Conservation (phyloP, 2,113 vertebrate genomes). For the Trematomus loennbergii region DNA sequence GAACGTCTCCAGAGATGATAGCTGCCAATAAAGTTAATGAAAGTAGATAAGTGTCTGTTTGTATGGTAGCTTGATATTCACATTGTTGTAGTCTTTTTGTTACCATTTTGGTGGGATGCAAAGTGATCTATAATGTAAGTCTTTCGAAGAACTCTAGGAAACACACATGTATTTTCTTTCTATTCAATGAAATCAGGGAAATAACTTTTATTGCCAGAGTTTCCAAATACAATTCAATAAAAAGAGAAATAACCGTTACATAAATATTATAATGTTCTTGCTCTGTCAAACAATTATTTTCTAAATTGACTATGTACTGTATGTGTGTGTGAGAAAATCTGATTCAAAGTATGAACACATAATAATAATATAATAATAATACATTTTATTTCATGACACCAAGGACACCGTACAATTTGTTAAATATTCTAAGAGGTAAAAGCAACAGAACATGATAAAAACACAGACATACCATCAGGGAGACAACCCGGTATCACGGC, state of each 20-base stretch:
- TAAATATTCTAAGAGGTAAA: too few relatives aligned
- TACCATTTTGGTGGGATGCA: neutral
- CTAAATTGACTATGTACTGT: slow-evolving; percentile 2
- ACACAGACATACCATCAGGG: too few relatives aligned
- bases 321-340: neutral
- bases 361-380: too few relatives aligned
- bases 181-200: slow-evolving; percentile 26
- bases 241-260: slow-evolving; percentile 20
- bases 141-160: neutral
- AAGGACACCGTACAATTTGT: too few relatives aligned
- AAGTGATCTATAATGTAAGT: neutral
- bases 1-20: neutral
- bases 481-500: too few relatives aligned
- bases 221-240: slow-evolving; percentile 23
- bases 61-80: neutral
- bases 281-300: neutral
- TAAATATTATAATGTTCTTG: neutral
- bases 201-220: neutral
- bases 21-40: neutral
- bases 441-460: too few relatives aligned
- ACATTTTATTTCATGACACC: too few relatives aligned
- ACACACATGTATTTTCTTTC: slow-evolving; percentile 6
- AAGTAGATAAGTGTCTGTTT: slow-evolving; percentile 11
- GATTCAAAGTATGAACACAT: too few relatives aligned
- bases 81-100: neutral